Conservation (phyloP, 2,797 vertebrate genomes). For the Cirrhinus molitorella region DNA sequence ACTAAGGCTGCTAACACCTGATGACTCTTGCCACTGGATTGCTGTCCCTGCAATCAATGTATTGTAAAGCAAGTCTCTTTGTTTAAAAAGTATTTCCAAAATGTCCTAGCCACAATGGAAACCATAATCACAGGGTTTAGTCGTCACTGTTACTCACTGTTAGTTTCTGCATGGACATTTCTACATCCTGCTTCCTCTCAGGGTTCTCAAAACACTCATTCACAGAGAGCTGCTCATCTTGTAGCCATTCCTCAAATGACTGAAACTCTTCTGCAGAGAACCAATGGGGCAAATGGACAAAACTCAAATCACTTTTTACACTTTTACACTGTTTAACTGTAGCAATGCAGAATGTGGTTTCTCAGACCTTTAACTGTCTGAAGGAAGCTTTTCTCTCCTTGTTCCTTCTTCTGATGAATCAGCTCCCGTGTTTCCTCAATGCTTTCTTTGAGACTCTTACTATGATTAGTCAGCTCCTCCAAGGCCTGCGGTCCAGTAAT, state of each 20-base stretch:
- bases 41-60: not conserved
- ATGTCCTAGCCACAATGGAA: not conserved
- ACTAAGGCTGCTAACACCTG: not conserved
- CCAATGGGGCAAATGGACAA: not conserved
- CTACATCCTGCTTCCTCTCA: constrained; percentile 80
- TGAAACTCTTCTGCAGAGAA: constrained; percentile 82
- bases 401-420: constrained; percentile 86
- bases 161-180: constrained; percentile 83
- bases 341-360: not conserved
- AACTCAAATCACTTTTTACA: not conserved
- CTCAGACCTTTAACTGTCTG: constrained; percentile 77
- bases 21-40: not conserved
- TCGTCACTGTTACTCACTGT: constrained; percentile 72
- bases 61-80: constrained; percentile 3
- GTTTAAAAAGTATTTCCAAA: not conserved
- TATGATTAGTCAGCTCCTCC: constrained; percentile 82
- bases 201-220: constrained; percentile 91
- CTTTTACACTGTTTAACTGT: not conserved
- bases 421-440: constrained; percentile 82
- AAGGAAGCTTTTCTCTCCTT: constrained; percentile 84
- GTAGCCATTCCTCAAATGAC: constrained; percentile 89
- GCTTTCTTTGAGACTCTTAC: constrained; percentile 69
- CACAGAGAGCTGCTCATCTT: constrained; percentile 83
- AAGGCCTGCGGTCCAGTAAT: constrained; percentile 82
- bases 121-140: not conserved